These are phyloP conservation scores for Cepaea nemoralis DNA, from an alignment of 1,140 invertebrate species.

Conservation along the genomic window DNA sequence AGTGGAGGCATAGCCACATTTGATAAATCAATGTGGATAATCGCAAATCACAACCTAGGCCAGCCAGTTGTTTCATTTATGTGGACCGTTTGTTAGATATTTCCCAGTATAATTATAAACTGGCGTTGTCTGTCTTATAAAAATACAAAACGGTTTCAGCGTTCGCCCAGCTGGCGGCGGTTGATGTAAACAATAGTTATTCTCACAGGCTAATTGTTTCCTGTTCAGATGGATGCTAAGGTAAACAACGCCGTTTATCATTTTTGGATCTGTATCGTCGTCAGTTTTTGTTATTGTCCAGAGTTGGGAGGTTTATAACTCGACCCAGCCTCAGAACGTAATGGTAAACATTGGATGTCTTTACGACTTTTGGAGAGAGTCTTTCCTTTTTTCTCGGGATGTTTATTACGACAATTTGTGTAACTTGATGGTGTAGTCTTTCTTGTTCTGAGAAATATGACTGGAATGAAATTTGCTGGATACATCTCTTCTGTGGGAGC, in stretches of 20 bases:
- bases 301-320: neutral
- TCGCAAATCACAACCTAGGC: neutral
- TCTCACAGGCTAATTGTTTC: slow-evolving; percentile 34
- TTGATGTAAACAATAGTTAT: slow-evolving; percentile 28
- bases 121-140: neutral
- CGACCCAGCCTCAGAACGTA: neutral
- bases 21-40: neutral
- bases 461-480: neutral
- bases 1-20: too few relatives aligned
- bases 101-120: slow-evolving; percentile 28
- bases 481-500: too few relatives aligned
- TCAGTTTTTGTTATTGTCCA: slow-evolving; percentile 23
- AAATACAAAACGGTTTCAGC: slow-evolving; percentile 35
- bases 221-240: slow-evolving; percentile 8
- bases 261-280: slow-evolving; percentile 40
- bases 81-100: neutral
- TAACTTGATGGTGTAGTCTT: neutral
- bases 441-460: neutral
- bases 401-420: slow-evolving; percentile 5
- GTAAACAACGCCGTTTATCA: slow-evolving; percentile 40
- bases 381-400: neutral
- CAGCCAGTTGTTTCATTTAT: neutral
- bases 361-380: neutral
- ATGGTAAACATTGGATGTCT: slow-evolving; percentile 22
- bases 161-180: slow-evolving; percentile 23